These are phyloP conservation scores for Rhinella marina DNA, from an alignment of 2,797 vertebrate species.

Conservation along the genomic window DNA sequence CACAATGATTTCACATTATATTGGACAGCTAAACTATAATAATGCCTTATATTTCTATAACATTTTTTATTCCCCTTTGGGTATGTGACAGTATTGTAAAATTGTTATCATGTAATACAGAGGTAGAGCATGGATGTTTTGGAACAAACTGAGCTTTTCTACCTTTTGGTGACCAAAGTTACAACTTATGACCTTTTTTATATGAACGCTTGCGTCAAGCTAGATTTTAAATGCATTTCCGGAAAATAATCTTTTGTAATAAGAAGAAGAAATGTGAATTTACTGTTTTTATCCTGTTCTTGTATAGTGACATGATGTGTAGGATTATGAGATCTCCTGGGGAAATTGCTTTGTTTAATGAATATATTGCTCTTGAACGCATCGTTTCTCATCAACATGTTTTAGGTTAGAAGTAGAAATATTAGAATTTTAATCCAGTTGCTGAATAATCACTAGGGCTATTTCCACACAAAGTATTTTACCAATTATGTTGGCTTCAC, in stretches of 20 bases:
- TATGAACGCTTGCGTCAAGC: slow-evolving; percentile 1
- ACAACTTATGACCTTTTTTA: slow-evolving; percentile 11
- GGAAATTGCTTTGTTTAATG: slow-evolving; percentile 6
- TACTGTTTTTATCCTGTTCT: background rate
- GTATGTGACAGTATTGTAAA: background rate
- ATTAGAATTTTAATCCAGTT: background rate
- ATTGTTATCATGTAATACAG: background rate
- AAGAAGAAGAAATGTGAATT: background rate
- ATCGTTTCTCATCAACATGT: background rate
- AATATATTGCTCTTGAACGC: background rate
- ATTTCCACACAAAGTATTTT: slow-evolving; percentile 15
- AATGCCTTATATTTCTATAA: background rate
- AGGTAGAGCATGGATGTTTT: background rate
- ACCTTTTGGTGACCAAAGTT: slow-evolving; percentile 16
- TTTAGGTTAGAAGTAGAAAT: background rate
- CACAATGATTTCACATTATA: too few species aligned
- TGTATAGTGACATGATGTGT: background rate
- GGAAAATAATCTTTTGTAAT: slow-evolving; percentile 25
- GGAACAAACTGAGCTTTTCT: background rate
- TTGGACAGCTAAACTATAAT: too few species aligned
- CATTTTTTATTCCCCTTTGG: background rate
- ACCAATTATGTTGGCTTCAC: slow-evolving; percentile 4
- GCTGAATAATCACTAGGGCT: background rate
- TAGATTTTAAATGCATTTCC: slow-evolving; percentile 13
- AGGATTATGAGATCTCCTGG: background rate